Conservation (phyloP, 2,797 vertebrate species). For the Kryptopterus vitreolus region DNA sequence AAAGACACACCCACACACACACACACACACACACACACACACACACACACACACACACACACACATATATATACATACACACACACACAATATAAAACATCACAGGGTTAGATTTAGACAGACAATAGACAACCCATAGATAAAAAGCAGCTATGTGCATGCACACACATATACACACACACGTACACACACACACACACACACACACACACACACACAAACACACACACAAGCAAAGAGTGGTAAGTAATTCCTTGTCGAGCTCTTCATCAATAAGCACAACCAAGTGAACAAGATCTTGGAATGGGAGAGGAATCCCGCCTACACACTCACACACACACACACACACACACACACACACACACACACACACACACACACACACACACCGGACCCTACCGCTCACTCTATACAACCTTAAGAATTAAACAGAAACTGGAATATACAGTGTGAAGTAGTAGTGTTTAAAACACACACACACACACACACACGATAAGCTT, state of each 20-base stretch:
- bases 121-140: too few species aligned
- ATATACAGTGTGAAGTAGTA: background rate
- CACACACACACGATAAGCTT: background rate
- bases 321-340: background rate
- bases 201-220: background rate
- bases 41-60: background rate
- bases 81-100: background rate
- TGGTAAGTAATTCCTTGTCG: too few species aligned
- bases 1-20: too few species aligned
- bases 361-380: slow-evolving; percentile 2
- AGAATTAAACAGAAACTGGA: background rate
- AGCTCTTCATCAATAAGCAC: slow-evolving; percentile 6
- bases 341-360: background rate
- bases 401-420: background rate
- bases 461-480: background rate
- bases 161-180: background rate
- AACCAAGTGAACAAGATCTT: slow-evolving; percentile 5
- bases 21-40: background rate
- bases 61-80: background rate
- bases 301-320: background rate
- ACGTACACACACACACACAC: background rate
- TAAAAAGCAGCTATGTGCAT: background rate
- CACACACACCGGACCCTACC: background rate
- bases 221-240: background rate
- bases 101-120: too few species aligned